Evolutionary conservation across 2,113 vertebrate species (phyloP).

Genomic region (human): GRCh38 chr11:64002001-64002500

Average conservation of each 20-base stretch:
- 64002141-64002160: fast-evolving
- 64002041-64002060: background rate
- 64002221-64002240: background rate
- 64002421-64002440: background rate
- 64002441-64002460: fast-evolving
- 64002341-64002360: slow-evolving; percentile 26
- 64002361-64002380: slow-evolving; percentile 39
- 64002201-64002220: background rate
- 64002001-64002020: background rate
- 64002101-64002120: fast-evolving
- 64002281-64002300: background rate
- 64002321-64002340: slow-evolving; percentile 49
- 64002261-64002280: background rate
- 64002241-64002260: background rate
- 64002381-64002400: background rate
- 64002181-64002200: background rate
- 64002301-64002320: background rate
- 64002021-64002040: background rate
- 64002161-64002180: background rate
- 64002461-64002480: background rate
- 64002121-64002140: no score
- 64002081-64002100: background rate
- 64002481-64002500: background rate
- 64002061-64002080: background rate
- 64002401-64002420: fast-evolving